Conservation (phyloP, 2,113 vertebrate genomes). For the Tetrax tetrax region DNA sequence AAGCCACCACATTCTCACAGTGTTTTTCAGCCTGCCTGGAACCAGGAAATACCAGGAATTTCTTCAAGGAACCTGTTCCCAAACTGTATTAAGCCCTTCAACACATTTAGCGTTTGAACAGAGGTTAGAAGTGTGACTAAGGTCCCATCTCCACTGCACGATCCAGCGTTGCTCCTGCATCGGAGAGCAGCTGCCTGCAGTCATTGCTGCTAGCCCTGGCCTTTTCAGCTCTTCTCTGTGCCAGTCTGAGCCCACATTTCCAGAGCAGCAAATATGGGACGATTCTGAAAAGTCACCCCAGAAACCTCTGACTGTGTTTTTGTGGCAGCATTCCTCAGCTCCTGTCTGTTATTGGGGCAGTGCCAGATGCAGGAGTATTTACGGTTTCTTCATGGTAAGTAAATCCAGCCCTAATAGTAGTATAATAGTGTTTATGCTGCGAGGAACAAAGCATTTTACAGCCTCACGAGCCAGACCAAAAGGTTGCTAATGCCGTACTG, state of each 20-base stretch:
- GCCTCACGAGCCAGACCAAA: not conserved
- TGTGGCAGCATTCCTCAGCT: not conserved
- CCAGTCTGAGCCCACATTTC: not conserved
- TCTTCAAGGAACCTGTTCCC: slow-evolving; percentile 67
- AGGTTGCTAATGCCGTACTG: not conserved
- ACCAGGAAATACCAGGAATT: slow-evolving; percentile 72
- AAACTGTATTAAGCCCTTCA: slow-evolving; percentile 43
- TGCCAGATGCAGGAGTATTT: not conserved
- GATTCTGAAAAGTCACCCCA: not conserved
- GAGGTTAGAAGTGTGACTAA: slow-evolving; percentile 30
- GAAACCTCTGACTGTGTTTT: not conserved
- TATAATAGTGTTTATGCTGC: slow-evolving; percentile 8
- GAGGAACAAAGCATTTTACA: slow-evolving; percentile 44
- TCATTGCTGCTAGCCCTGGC: not conserved
- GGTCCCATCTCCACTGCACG: not conserved
- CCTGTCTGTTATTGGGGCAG: not conserved
- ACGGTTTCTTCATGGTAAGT: not conserved
- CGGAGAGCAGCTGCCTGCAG: not conserved
- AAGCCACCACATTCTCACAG: slow-evolving; percentile 65
- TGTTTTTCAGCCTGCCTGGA: slow-evolving; percentile 65
- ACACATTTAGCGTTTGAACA: not conserved
- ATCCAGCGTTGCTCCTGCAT: not conserved
- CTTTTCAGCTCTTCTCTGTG: not conserved
- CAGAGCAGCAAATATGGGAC: not conserved
- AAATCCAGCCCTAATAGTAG: not conserved